These are phyloP conservation scores for Tragulus kanchil DNA, from an alignment of 2,113 vertebrate genomes.

Conservation along the genomic window DNA sequence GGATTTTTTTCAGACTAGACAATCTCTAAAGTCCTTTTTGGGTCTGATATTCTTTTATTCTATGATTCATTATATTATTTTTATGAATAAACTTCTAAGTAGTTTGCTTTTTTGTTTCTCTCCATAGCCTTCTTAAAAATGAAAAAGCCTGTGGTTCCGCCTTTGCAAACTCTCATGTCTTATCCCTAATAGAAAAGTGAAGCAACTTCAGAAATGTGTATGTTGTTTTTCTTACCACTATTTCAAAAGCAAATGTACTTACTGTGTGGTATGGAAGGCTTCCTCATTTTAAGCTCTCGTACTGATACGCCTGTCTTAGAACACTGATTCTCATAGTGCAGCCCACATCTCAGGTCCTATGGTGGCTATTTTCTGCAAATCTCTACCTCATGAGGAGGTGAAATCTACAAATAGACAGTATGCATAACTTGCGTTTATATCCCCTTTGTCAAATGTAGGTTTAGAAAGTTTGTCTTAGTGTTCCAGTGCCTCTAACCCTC, in stretches of 20 bases:
- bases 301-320: neutral
- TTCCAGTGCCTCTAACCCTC: neutral
- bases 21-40: neutral
- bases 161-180: slow-evolving; percentile 65
- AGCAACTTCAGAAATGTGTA: neutral
- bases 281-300: neutral
- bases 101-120: neutral
- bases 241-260: neutral
- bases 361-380: neutral
- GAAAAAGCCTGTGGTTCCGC: slow-evolving; percentile 29
- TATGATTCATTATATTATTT: slow-evolving; percentile 40
- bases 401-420: neutral
- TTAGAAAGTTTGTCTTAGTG: neutral
- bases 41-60: neutral
- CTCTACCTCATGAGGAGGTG: neutral
- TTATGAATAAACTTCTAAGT: neutral
- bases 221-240: neutral
- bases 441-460: neutral
- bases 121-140: neutral
- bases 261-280: neutral
- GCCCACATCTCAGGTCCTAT: neutral
- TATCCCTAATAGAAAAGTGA: neutral
- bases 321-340: neutral
- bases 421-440: neutral
- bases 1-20: neutral